Conservation (phyloP, 1,140 invertebrate genomes). For the Teleopsis dalmanni region DNA sequence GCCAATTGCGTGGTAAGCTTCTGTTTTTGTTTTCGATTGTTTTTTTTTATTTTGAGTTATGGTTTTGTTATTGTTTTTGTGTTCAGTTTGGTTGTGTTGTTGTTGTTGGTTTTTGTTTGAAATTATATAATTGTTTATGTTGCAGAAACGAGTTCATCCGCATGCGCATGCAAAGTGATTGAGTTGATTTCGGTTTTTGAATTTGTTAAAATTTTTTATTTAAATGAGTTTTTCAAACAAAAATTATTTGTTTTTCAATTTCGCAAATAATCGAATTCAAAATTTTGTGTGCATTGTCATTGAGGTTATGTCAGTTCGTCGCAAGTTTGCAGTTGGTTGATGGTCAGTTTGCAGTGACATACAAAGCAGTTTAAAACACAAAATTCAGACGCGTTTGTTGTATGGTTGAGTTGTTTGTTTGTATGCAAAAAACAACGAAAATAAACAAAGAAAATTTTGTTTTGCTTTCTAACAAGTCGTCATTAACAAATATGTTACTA, state of each 20-base stretch:
- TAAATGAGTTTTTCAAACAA: conserved; percentile 5
- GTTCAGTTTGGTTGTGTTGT: not conserved
- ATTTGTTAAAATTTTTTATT: not conserved
- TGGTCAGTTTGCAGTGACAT: conserved; percentile 9
- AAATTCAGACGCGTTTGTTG: conserved; percentile 30
- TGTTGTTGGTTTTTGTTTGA: not conserved
- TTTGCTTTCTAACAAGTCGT: not conserved
- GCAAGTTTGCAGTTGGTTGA: conserved; percentile 5
- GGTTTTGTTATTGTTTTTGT: not conserved
- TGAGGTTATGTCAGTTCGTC: not conserved
- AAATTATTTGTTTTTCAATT: too few species aligned
- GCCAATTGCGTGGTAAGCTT: conserved; percentile 38
- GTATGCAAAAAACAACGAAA: conserved; percentile 11
- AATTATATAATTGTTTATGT: conserved; percentile 6
- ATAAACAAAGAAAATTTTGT: conserved; percentile 9
- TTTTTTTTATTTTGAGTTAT: conserved; percentile 1
- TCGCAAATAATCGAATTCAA: too few species aligned
- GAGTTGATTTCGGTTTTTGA: conserved; percentile 1
- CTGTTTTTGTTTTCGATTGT: conserved; percentile 8
- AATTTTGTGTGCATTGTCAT: not conserved
- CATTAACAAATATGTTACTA: not conserved
- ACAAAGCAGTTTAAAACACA: conserved; percentile 37
- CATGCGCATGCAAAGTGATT: conserved; percentile 6
- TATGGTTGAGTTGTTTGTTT: conserved; percentile 21
- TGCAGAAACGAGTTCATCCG: conserved; percentile 7